These are phyloP conservation scores for Holothuria glaberrima DNA, from an alignment of 35 echinoderm and acorn worm genomes.

Conservation along the genomic window DNA sequence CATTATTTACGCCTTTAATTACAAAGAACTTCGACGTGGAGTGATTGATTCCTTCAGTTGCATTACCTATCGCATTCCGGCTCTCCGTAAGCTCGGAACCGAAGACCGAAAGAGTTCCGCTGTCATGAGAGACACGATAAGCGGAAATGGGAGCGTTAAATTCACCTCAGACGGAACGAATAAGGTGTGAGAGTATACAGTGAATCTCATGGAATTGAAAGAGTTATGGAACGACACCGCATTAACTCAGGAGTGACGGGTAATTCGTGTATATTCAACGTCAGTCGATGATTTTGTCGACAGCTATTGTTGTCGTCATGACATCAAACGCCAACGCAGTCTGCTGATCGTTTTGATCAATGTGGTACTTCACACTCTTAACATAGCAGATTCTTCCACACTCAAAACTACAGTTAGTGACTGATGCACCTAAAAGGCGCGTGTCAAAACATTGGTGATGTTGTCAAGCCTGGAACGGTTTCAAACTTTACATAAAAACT, in stretches of 20 bases:
- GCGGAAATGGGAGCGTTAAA: conserved; percentile 33
- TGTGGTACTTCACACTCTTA: neutral
- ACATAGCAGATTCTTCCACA: neutral
- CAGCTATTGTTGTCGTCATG: neutral
- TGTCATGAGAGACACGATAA: conserved; percentile 5
- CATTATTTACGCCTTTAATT: conserved; percentile 72
- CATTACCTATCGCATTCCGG: conserved; percentile 29
- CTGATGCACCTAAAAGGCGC: no score
- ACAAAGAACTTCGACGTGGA: conserved; percentile 63
- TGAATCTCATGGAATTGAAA: neutral
- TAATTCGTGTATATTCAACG: neutral
- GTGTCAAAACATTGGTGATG: no score
- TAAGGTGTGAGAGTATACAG: conserved; percentile 1
- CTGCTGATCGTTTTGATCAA: no score
- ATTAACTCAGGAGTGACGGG: neutral
- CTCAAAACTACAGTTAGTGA: no score
- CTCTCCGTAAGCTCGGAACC: conserved; percentile 7
- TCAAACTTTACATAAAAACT: neutral
- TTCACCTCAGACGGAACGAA: conserved; percentile 25
- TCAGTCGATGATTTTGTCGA: neutral
- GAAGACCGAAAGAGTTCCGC: neutral
- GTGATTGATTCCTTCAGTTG: conserved; percentile 46
- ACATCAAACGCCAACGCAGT: neutral
- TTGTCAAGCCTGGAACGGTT: neutral
- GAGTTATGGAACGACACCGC: neutral